Base-by-base conservation (phyloP, 1,140 invertebrate genomes). In the Lethocerus indicus region DNA sequence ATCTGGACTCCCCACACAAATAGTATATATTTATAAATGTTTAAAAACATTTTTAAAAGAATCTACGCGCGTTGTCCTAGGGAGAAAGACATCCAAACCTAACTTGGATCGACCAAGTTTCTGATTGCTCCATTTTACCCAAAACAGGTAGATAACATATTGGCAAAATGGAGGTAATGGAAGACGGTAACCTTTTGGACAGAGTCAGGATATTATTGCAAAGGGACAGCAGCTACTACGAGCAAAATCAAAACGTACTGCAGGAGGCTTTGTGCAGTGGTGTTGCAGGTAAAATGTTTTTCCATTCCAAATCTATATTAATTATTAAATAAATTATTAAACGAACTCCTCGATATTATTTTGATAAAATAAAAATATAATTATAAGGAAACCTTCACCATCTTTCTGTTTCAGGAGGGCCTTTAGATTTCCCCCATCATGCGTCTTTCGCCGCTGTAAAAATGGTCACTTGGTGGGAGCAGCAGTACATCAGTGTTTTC, bases 131-230 rank as follows among this genome's bases (percentile, higher is more conserved):
- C n/a, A n/a, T n/a, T n/a, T n/a, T n/a, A n/a, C n/a, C n/a, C n/a
- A n/a, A n/a, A n/a, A n/a, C n/a, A n/a, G n/a, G n/a, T n/a, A n/a
- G n/a, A n/a, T n/a, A n/a, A n/a, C 23, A 21, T n/a, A n/a, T n/a
- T 54, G 47, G n/a, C 53, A 56, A 40, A 26, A 84, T 84, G 81
- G 81, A 84, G 64, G 78, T 85, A 50, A 83, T 86, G 68, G 81
- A 84, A 73, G 81, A 84, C 73, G 81, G 81, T 23, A 85, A 83
- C 71, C 74, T 84, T 62, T 82, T 84, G 73, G 83, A 84, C 64
- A 72, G 80, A 52, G 81, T 83, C 36, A 73, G 79, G 53, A 83
- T 83, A 58, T 67, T 84, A 29, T 67, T 84, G 35, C 81, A 84
- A 63, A 67, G 81, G 36, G 81, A 86, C 63, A 70, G 82, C 63